phyloP scores from a whole-genome alignment of 2,888 invertebrate genomes.

The Orthosia incerta region DNA sequence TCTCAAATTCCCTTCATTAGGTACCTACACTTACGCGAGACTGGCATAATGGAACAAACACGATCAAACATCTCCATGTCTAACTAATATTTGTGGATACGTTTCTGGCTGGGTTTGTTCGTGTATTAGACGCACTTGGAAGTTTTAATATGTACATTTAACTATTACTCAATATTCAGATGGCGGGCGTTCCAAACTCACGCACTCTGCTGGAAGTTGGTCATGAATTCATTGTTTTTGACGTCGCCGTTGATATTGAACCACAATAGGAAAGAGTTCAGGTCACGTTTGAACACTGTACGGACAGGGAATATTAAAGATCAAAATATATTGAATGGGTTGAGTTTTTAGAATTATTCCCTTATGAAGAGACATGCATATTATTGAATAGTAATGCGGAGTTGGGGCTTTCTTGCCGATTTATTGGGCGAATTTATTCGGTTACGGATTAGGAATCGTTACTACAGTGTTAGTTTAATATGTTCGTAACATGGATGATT shows the following conservation, averaged over 20 bases:
- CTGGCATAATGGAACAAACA: constrained; percentile 76
- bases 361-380: constrained; percentile 69
- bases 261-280: constrained; percentile 88
- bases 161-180: constrained; percentile 83
- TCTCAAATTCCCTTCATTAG: constrained; percentile 85
- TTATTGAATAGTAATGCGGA: constrained; percentile 65
- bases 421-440: constrained; percentile 40
- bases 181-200: constrained; percentile 77
- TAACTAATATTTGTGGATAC: constrained; percentile 60
- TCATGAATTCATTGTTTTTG: constrained; percentile 89
- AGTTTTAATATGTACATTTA: constrained; percentile 68
- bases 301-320: constrained; percentile 84
- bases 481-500: not conserved
- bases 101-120: constrained; percentile 43
- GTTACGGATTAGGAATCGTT: constrained; percentile 10
- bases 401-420: constrained; percentile 48
- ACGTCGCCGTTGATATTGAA: constrained; percentile 87
- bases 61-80: constrained; percentile 65
- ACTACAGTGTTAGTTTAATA: not conserved
- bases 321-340: constrained; percentile 80
- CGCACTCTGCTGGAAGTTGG: constrained; percentile 83
- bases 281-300: constrained; percentile 85
- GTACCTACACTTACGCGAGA: constrained; percentile 69
- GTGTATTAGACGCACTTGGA: constrained; percentile 50
- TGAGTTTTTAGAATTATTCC: constrained; percentile 85